Evolutionary conservation across 1,140 invertebrate genomes (phyloP), one percentile per base, ranked within the genome.

Genomic region (Trichonephila inaurata): DNA sequence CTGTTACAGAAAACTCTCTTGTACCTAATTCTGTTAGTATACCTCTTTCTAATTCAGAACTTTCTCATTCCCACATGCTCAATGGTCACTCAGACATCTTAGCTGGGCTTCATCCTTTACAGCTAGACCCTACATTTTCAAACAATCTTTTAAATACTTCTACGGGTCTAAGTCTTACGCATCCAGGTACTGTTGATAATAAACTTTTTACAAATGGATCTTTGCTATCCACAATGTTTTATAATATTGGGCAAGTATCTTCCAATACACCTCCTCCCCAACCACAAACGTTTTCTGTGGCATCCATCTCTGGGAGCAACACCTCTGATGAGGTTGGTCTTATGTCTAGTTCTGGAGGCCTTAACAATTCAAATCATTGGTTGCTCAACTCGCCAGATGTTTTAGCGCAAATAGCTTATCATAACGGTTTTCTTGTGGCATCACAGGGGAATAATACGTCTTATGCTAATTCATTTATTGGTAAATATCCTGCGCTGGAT

Each of bases 321-420:
- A 83, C 44, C 19, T 61, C 89, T 69, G 89, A 91, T 44, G 89
- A 91, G 66, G 85, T 62, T 28, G 87, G 61, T 81, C 28, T 77
- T 33, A 58, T 91, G 51, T 60, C 89, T 44, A 89, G 44, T 69
- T 58, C 93, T 12, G 94, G 89, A 64, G 89, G 94, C 60, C 58
- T 90, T 40, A 83, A 85, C 21, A 86, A 81, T 51, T 91, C 82
- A 18, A 87, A 87, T 33, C 85, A 94, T 69, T 93, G 94, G 94
- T 62, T 94, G 86, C 94, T 93, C 91, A 94, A 92, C 24, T 81
- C 91, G 28, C 83, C 94, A 28, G 91, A 93, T 77, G 72, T 94
- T 19, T 91, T 94, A 24, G 58, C 94, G 61, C 94, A 94, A 60
- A 19, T 93, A 33, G 86, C 90, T 28, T 93, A 94, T 61, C 94